Conservation (phyloP, 2,888 invertebrate species). For the Apamea anceps region DNA sequence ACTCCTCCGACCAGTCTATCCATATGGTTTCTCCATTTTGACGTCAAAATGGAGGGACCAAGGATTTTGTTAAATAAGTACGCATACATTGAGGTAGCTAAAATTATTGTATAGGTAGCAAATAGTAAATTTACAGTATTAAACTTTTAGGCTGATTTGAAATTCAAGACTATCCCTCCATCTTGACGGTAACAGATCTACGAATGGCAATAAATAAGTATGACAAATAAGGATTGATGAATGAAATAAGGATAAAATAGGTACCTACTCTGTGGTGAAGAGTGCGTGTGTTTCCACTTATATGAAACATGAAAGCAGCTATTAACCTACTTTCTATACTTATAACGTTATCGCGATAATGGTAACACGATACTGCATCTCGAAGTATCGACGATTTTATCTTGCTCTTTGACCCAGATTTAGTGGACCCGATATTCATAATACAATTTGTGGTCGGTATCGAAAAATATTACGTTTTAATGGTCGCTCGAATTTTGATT, state of each 20-base stretch:
- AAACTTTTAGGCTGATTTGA: no score
- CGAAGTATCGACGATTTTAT: slow-evolving; percentile 76
- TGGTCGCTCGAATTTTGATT: slow-evolving; percentile 16
- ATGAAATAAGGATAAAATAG: slow-evolving; percentile 10
- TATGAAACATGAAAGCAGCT: slow-evolving; percentile 60
- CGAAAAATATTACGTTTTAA: slow-evolving; percentile 38
- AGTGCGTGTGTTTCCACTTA: slow-evolving; percentile 51
- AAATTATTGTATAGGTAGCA: no score
- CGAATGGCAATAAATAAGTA: not conserved
- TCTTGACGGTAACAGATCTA: not conserved
- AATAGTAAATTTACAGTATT: no score
- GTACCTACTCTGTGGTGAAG: slow-evolving; percentile 22
- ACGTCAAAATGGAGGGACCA: no score
- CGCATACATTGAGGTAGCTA: no score
- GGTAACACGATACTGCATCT: slow-evolving; percentile 70
- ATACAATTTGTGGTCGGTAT: slow-evolving; percentile 27
- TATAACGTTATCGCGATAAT: slow-evolving; percentile 67
- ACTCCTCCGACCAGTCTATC: no score
- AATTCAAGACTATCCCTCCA: no score
- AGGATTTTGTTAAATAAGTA: no score
- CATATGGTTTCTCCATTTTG: no score
- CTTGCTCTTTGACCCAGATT: slow-evolving; percentile 74
- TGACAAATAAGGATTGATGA: not conserved
- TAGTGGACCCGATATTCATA: slow-evolving; percentile 41
- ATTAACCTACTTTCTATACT: slow-evolving; percentile 67